phyloP scores from a whole-genome alignment of 2,113 vertebrate genomes.

The Poicephalus meyeri region DNA sequence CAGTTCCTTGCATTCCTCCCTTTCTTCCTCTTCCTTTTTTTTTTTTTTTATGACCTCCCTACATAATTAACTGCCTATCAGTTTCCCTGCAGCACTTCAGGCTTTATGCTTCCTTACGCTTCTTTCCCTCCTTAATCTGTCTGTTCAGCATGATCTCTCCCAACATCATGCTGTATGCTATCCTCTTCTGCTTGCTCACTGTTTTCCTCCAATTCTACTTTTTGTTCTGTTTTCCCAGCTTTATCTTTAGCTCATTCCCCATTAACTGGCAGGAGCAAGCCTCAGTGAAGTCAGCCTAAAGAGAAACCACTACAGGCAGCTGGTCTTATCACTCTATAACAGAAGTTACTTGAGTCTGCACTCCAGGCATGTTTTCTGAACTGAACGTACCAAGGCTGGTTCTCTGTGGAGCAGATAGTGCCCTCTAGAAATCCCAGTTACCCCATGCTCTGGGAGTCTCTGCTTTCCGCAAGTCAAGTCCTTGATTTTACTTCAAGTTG shows the following conservation, averaged over 20 bases:
- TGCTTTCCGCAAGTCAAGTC: background rate
- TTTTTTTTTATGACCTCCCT: background rate
- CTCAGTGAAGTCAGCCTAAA: background rate
- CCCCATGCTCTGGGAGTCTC: background rate
- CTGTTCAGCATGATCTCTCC: background rate
- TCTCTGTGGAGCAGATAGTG: background rate
- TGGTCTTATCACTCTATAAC: background rate
- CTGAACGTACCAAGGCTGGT: background rate
- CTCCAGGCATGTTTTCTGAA: background rate
- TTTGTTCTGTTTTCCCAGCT: background rate
- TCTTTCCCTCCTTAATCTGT: background rate
- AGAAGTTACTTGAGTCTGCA: background rate
- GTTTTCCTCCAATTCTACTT: background rate
- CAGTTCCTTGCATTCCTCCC: background rate
- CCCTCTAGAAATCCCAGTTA: background rate
- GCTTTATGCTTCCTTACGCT: background rate
- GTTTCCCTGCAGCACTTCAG: background rate
- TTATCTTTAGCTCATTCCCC: background rate
- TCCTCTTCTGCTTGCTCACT: background rate
- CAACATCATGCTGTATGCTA: fast-evolving
- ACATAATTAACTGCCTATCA: background rate
- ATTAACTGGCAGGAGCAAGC: background rate
- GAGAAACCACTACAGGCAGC: background rate
- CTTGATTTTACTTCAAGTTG: background rate
- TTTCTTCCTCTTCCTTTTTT: background rate